These are phyloP conservation scores for Thecophora atra DNA, from an alignment of 2,888 invertebrate species.

Conservation along the genomic window DNA sequence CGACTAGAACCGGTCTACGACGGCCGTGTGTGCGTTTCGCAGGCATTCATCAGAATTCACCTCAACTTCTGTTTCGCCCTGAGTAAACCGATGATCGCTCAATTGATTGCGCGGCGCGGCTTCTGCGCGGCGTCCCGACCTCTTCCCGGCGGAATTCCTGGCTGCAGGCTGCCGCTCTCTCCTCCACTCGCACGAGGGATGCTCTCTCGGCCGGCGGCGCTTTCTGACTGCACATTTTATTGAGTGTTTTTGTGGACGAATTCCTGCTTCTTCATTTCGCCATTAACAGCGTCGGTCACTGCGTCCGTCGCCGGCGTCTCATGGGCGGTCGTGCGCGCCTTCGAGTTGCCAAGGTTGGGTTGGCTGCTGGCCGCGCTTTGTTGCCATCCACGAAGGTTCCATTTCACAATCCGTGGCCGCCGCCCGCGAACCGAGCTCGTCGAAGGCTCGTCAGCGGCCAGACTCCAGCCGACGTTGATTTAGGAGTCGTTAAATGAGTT, in stretches of 20 bases:
- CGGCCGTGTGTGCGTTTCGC: background rate
- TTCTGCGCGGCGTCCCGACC: conserved; percentile 21
- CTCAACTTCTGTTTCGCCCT: conserved; percentile 65
- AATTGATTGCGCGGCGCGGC: conserved; percentile 54
- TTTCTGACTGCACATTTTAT: conserved; percentile 62
- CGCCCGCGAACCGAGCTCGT: too few species aligned
- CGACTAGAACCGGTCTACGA: background rate
- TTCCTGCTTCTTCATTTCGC: background rate
- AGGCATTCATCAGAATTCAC: conserved; percentile 62
- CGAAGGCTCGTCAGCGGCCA: conserved; percentile 37
- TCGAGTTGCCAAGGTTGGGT: conserved; percentile 25
- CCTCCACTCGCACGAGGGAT: conserved; percentile 21
- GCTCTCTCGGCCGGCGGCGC: conserved; percentile 50
- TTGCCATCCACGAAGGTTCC: conserved; percentile 8
- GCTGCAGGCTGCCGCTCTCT: background rate
- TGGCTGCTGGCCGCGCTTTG: conserved; percentile 33
- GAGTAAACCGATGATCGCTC: conserved; percentile 63
- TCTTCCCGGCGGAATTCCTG: background rate
- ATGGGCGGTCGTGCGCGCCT: conserved; percentile 43
- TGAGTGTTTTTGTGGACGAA: conserved; percentile 61
- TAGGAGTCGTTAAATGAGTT: conserved; percentile 60
- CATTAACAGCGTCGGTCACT: background rate
- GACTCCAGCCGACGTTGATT: conserved; percentile 50
- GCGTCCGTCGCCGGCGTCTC: conserved; percentile 27
- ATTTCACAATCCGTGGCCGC: background rate